These are phyloP conservation scores for Rhynchotus rufescens DNA, from an alignment of 2,797 vertebrate species.

Conservation along the genomic window DNA sequence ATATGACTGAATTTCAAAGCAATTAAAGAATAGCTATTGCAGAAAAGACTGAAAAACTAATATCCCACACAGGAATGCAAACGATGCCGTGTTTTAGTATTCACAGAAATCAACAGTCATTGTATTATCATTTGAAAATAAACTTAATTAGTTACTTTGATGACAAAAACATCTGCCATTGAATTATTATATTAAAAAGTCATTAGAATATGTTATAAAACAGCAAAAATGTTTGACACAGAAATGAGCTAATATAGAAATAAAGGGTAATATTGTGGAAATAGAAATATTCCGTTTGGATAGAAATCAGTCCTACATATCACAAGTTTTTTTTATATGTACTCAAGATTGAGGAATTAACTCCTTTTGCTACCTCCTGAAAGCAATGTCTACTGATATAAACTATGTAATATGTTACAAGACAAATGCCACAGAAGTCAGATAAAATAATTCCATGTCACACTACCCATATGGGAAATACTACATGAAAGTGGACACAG, in stretches of 20 bases:
- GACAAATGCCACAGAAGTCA: not conserved
- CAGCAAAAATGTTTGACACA: slow-evolving; percentile 2
- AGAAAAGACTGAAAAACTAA: slow-evolving; percentile 34
- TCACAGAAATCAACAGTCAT: slow-evolving; percentile 13
- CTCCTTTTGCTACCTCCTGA: not conserved
- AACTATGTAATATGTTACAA: not conserved
- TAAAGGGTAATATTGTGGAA: not conserved
- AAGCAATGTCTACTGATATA: not conserved
- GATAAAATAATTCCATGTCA: not conserved
- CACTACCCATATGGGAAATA: not conserved
- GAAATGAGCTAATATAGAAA: not conserved
- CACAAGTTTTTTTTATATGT: not conserved
- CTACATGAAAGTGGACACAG: not conserved
- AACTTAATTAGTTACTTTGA: slow-evolving; percentile 19
- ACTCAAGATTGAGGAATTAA: not conserved
- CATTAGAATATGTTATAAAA: not conserved
- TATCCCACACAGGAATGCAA: slow-evolving; percentile 16
- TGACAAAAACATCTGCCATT: slow-evolving; percentile 31
- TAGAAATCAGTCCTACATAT: not conserved
- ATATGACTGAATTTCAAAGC: not conserved
- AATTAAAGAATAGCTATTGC: slow-evolving; percentile 39
- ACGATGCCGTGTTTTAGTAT: not conserved
- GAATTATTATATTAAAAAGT: slow-evolving; percentile 22
- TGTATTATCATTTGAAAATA: slow-evolving; percentile 34
- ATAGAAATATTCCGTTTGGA: not conserved